These are phyloP conservation scores for Sorex araneus DNA, from an alignment of 2,113 vertebrate genomes.

Conservation along the genomic window DNA sequence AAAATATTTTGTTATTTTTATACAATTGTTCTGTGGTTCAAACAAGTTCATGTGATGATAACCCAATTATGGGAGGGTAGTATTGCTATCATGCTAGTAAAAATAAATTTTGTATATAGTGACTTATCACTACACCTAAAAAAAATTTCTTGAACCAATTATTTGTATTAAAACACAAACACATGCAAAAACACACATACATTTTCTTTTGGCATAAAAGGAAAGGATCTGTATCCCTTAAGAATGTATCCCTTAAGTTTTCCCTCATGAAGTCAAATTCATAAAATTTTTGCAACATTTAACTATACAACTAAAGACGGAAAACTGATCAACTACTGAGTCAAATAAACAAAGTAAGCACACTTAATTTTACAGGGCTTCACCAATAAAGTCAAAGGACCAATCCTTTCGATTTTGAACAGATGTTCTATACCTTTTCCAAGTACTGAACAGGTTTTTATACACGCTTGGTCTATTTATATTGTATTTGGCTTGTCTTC, in stretches of 20 bases:
- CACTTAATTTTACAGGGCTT: conserved; percentile 38
- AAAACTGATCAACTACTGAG: not conserved
- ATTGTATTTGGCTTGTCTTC: conserved; percentile 61
- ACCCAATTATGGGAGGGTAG: not conserved
- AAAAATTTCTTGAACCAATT: conserved; percentile 62
- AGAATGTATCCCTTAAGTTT: not conserved
- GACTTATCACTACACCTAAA: conserved; percentile 54
- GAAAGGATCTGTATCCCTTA: conserved; percentile 8
- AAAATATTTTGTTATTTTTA: conserved; percentile 18
- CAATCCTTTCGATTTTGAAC: conserved; percentile 57
- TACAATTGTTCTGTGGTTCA: not conserved
- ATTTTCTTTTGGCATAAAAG: not conserved
- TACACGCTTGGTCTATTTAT: conserved; percentile 75
- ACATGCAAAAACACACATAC: not conserved
- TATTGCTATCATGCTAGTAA: not conserved
- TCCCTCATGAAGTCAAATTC: conserved; percentile 34
- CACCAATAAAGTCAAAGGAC: conserved; percentile 57
- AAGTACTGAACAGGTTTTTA: conserved; percentile 66
- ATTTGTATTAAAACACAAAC: conserved; percentile 23
- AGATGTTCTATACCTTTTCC: conserved; percentile 72
- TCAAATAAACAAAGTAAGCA: conserved; percentile 24
- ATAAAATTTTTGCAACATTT: conserved; percentile 65
- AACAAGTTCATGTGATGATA: conserved; percentile 41
- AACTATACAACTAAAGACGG: conserved; percentile 45
- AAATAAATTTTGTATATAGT: conserved; percentile 7